Base-by-base conservation (phyloP, 2,888 invertebrate genomes). In the Epirrita christyi region DNA sequence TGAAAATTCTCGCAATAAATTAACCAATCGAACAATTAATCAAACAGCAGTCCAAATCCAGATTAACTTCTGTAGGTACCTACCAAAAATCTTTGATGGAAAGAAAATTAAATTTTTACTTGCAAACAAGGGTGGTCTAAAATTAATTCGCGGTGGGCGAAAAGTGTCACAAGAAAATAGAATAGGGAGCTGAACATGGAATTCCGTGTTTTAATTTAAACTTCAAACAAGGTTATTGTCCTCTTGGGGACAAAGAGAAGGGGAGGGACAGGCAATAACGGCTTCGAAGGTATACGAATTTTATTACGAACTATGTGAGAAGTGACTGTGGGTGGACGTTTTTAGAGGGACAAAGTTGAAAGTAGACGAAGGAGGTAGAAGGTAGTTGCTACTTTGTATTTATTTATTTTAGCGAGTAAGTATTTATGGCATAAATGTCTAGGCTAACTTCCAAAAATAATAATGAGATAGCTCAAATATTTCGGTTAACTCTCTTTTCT, bases 201-300 rank as follows among this genome's bases (percentile, higher is more conserved):
- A 56, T 65, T 60, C 57, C 63, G 51, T 67, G 65, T 67, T 67
- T 67, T 67, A 67, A 67, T 67, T 65, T 65, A 67, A 67, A 67
- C 63, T 67, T 65, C 63, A 51, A 61, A 65, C 60, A 43, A 59
- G 67, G 67, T 62, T 67, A 67, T 67, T 55, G 63, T 55, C 47
- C 67, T 57, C 63, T 40, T 11, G 60, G 55, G 64, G 55, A 48
- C 9, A 32, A 8, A 10, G 37, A 11, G 7, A 44, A 47, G 49
- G 61, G 52, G 27, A 45, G 50, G 57, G 58, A 41, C 44, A n/a
- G 45, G 49, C 45, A 46, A 47, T 52, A 64, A 56, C 55, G 51
- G 51, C 49, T 59, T 60, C 40, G 59, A 54, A 59, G 54, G 55
- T 61, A 61, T 59, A 59, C 55, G 61, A 59, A 58, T 61, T 67